phyloP scores from a whole-genome alignment of 2,113 vertebrate species.

The Cettia cetti region DNA sequence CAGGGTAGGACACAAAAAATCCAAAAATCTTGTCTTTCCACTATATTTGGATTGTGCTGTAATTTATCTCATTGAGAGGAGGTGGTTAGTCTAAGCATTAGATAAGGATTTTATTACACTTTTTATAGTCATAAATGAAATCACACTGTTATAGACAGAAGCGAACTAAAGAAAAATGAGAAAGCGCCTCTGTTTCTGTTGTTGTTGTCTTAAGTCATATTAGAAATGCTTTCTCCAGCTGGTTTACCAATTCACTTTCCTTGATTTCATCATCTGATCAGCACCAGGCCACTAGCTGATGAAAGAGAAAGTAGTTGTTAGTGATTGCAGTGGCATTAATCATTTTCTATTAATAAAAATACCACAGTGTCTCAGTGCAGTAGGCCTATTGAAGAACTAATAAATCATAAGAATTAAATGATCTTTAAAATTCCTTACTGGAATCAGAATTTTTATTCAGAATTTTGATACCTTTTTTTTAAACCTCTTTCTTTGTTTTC shows the following conservation, averaged over 20 bases:
- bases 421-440: neutral
- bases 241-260: neutral
- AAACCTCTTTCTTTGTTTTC: neutral
- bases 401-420: neutral
- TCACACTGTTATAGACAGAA: neutral
- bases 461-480: neutral
- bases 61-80: neutral
- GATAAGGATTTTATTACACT: neutral
- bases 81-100: neutral
- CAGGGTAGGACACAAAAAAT: neutral
- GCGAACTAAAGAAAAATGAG: neutral
- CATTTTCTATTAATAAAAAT: neutral
- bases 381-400: neutral
- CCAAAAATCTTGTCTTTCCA: neutral
- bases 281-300: constrained; percentile 39
- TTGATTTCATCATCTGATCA: constrained; percentile 56
- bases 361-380: neutral
- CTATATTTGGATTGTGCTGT: neutral
- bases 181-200: constrained; percentile 12
- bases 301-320: constrained; percentile 32
- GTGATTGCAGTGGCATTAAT: constrained; percentile 27
- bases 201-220: neutral
- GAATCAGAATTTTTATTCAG: neutral
- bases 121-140: neutral
- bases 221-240: constrained; percentile 33